These are phyloP conservation scores for Vanessa atalanta DNA, from an alignment of 1,140 invertebrate genomes.

Conservation along the genomic window DNA sequence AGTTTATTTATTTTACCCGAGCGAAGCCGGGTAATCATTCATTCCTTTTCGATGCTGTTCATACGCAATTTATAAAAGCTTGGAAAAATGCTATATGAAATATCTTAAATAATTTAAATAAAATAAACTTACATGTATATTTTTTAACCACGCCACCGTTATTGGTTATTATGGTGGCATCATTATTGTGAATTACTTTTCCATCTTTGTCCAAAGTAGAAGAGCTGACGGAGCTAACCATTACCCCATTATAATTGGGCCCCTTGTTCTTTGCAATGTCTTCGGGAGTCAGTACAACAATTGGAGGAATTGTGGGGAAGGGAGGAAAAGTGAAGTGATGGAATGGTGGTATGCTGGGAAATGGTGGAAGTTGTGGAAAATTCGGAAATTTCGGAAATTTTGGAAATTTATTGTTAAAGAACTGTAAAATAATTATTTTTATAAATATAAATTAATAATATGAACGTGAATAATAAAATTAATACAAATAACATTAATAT, in stretches of 20 bases:
- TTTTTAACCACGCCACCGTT: constrained; percentile 50
- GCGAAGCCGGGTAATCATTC: too few species aligned
- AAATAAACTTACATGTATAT: constrained; percentile 33
- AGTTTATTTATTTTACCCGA: too few species aligned
- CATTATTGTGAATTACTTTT: constrained; percentile 42
- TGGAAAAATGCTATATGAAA: constrained; percentile 3
- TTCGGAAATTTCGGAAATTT: background rate
- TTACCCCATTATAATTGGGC: constrained; percentile 44
- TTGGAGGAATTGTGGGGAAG: constrained; percentile 32
- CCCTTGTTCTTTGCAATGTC: constrained; percentile 39
- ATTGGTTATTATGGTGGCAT: constrained; percentile 49
- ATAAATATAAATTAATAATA: background rate
- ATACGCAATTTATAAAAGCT: too few species aligned
- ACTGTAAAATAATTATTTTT: constrained; percentile 34
- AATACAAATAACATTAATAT: background rate
- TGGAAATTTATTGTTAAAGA: too few species aligned
- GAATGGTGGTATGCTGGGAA: constrained; percentile 18
- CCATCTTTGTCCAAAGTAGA: constrained; percentile 41
- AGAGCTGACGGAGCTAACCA: constrained; percentile 41
- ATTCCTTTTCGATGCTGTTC: too few species aligned
- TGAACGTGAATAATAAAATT: background rate
- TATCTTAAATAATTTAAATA: background rate
- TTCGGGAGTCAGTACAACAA: constrained; percentile 25
- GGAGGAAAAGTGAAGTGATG: constrained; percentile 11
- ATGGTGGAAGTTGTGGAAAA: background rate